Evolutionary conservation across 2,888 invertebrate species (phyloP).

Genomic region (Archips xylosteana): DNA sequence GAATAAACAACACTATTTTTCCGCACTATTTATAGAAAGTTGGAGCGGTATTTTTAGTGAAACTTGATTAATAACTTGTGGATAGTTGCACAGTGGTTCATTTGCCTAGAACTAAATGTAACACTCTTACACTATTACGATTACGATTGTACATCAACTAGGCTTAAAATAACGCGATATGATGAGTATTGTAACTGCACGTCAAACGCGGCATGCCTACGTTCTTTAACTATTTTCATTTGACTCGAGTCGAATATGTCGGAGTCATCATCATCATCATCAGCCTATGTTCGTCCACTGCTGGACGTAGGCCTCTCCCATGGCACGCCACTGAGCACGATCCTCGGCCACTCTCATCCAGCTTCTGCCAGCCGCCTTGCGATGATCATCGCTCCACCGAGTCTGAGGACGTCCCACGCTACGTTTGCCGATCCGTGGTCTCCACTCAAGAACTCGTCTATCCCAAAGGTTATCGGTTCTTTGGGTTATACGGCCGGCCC

Average conservation of each 20-base stretch:
- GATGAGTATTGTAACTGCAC: not conserved
- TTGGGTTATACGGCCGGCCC: too few relatives aligned
- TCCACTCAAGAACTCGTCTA: too few relatives aligned
- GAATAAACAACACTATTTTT: not conserved
- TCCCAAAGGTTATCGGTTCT: too few relatives aligned
- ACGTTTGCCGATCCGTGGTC: too few relatives aligned
- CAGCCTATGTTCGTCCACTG: too few relatives aligned
- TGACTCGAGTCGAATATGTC: not conserved
- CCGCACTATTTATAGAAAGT: too few relatives aligned
- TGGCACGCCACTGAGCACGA: too few relatives aligned
- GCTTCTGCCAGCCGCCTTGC: too few relatives aligned
- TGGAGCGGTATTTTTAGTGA: not conserved
- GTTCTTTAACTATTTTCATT: not conserved
- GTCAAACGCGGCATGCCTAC: not conserved
- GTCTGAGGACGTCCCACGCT: too few relatives aligned
- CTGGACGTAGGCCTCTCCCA: too few relatives aligned
- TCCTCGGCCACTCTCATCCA: too few relatives aligned
- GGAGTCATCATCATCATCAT: not conserved
- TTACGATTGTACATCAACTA: not conserved
- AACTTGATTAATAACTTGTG: not conserved
- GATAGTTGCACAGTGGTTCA: not conserved
- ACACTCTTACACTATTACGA: not conserved
- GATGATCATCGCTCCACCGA: too few relatives aligned
- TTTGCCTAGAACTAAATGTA: not conserved
- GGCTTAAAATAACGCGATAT: not conserved